Evolutionary conservation across 2,888 invertebrate species (phyloP), one percentile per base, ranked within the genome.

Genomic region (Pelosia muscerda): DNA sequence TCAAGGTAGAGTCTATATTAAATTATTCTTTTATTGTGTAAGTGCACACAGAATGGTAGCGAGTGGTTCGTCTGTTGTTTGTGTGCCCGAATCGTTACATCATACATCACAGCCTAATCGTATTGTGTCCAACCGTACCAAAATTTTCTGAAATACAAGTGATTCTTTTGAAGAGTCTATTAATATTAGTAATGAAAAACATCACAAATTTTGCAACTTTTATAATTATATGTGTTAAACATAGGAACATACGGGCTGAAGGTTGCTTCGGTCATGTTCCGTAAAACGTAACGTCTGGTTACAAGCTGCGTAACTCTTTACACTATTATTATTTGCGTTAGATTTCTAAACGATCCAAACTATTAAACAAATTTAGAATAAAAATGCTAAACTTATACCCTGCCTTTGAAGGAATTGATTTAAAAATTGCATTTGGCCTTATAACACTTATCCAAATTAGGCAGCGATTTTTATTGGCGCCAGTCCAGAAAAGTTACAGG

Each of bases 1-100:
- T 91, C 88, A 86, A 87, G 88, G 88, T 93, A 93, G 92, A 93
- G 89, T 90, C 90, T 93, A 90, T 92, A 88, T 89, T 93, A 93
- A 92, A 91, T 94, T 93, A 93, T 93, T 93, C 83, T 88, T 89
- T 89, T 88, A 88, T 88, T 88, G 82, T 88, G 86, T 88, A 85
- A 88, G 88, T 82, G 81, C 81, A 84, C 75, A 81, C 81, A 75
- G 69, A 70, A 66, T 69, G 75, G 73, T 75, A 69, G 72, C 72
- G 75, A 78, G 77, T 75, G 73, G 78, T 79, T 81, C 77, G 77
- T 82, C 77, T 81, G 74, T 83, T 71, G 71, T 71, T 81, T 74
- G 78, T 72, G 72, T 68, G 68, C 67, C 69, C 68, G 66, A 62
- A 60, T 60, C 66, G 68, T 69, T 73, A 75, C 73, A 77, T 72